Conservation (phyloP, 1,140 invertebrate genomes). For the Atta texana region DNA sequence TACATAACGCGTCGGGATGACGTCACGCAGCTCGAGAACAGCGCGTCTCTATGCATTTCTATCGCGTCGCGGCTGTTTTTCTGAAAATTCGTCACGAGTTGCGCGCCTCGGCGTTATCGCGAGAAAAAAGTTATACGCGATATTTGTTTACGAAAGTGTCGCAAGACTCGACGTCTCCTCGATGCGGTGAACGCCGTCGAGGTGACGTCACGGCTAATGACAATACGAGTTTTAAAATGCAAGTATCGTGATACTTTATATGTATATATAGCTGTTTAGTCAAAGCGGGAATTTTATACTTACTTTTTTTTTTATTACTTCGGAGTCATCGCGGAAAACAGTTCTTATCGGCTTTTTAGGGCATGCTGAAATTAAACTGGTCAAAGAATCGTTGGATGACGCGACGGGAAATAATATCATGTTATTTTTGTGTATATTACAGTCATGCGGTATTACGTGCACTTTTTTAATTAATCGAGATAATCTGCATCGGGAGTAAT, state of each 20-base stretch:
- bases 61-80: slow-evolving; percentile 6
- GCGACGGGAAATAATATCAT: background rate
- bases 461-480: background rate
- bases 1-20: slow-evolving; percentile 29
- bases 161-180: background rate
- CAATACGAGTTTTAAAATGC: background rate
- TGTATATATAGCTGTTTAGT: too few species aligned
- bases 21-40: slow-evolving; percentile 64
- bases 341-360: background rate
- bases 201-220: background rate
- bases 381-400: background rate
- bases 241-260: background rate
- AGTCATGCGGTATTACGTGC: background rate
- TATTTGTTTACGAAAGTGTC: background rate
- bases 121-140: background rate
- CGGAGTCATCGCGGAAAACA: background rate
- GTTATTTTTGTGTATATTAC: background rate
- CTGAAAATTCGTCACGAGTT: slow-evolving; percentile 4
- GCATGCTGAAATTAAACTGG: background rate
- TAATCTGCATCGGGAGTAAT: background rate
- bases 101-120: background rate
- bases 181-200: background rate
- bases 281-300: background rate
- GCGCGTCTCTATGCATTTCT: slow-evolving; percentile 7
- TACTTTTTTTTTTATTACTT: background rate